Evolutionary conservation across 2,113 vertebrate species (phyloP).

Genomic region (Toxotes chatareus): DNA sequence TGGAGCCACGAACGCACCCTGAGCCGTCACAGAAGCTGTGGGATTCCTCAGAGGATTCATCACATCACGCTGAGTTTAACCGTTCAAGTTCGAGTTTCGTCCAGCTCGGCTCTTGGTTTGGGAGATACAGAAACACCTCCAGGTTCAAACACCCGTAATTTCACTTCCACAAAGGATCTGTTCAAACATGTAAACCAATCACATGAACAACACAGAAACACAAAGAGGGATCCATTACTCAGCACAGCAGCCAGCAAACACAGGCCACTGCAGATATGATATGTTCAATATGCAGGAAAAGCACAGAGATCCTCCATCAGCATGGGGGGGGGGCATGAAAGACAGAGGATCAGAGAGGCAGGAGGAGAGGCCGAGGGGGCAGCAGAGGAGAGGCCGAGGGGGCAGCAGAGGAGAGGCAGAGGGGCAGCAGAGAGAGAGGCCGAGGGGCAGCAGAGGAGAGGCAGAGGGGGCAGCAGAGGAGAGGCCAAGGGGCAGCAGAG

Average conservation of each 20-base stretch:
- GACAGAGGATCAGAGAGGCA: constrained; percentile 13
- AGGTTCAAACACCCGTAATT: too few species aligned
- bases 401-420: background rate
- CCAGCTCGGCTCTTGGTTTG: too few species aligned
- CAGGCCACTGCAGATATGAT: constrained; percentile 35
- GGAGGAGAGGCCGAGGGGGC: background rate
- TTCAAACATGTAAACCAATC: too few species aligned
- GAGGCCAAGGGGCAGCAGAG: background rate
- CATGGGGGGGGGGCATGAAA: background rate
- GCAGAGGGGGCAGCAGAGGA: too few species aligned
- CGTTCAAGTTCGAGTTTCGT: too few species aligned
- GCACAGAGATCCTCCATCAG: constrained; percentile 43
- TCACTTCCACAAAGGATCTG: too few species aligned
- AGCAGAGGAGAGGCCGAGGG: background rate
- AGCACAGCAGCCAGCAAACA: background rate
- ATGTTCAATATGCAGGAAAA: constrained; percentile 37
- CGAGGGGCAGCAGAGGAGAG: background rate
- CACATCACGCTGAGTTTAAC: too few species aligned
- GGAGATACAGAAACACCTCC: too few species aligned
- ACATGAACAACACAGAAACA: constrained; percentile 16
- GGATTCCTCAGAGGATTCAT: too few species aligned
- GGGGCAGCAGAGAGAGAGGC: too few species aligned
- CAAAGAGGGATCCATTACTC: constrained; percentile 41
- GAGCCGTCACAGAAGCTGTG: too few species aligned
- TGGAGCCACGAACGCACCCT: too few species aligned